phyloP scores from a whole-genome alignment of 2,888 invertebrate genomes.

The Callyntrura sp. region DNA sequence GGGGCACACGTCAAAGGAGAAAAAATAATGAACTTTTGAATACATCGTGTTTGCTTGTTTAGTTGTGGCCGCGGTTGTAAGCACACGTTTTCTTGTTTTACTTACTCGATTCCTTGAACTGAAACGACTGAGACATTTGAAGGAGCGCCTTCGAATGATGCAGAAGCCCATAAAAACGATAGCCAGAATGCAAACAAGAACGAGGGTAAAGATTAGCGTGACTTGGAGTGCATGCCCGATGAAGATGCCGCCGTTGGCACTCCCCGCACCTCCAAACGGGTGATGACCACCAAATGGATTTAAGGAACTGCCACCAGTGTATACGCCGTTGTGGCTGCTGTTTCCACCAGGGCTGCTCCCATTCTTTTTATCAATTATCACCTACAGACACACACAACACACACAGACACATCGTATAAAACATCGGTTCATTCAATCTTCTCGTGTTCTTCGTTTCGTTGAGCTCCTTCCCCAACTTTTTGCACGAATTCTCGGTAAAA shows the following conservation, averaged over 20 bases:
- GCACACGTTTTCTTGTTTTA: not conserved
- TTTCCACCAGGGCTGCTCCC: not conserved
- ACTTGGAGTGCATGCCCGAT: conserved; percentile 60
- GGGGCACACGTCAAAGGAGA: not conserved
- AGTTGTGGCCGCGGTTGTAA: not conserved
- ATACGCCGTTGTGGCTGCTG: not conserved
- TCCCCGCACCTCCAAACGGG: conserved; percentile 7
- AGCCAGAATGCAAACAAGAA: conserved; percentile 54
- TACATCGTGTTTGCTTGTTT: not conserved
- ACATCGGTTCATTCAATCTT: not conserved
- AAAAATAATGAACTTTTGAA: conserved; percentile 25
- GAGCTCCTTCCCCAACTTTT: not conserved
- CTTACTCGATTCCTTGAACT: conserved; percentile 60
- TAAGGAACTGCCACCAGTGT: conserved; percentile 1
- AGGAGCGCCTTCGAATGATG: conserved; percentile 62
- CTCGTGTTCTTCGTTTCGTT: not conserved
- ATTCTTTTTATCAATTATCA: conserved; percentile 64
- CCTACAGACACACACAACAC: conserved; percentile 32
- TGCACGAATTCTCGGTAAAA: not conserved
- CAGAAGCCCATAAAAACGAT: conserved; percentile 61
- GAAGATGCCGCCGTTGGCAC: not conserved
- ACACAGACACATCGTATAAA: not conserved
- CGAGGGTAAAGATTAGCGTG: conserved; percentile 47
- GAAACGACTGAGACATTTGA: conserved; percentile 62
- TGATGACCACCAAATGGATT: conserved; percentile 33